phyloP scores from a whole-genome alignment of 2,888 invertebrate species.

The Drosophila antonietae region DNA sequence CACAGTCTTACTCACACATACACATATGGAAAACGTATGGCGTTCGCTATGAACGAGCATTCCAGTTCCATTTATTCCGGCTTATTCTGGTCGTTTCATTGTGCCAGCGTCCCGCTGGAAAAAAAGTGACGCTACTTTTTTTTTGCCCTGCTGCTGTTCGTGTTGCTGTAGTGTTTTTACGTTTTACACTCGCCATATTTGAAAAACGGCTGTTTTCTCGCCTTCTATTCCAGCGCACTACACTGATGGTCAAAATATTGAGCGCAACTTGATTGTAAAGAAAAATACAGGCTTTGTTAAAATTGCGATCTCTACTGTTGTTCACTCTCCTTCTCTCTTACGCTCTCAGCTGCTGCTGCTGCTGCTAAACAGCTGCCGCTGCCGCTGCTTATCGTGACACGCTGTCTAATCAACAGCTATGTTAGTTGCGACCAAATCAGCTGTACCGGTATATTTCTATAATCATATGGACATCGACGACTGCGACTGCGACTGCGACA shows the following conservation, averaged over 20 bases:
- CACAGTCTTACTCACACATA: slow-evolving; percentile 9
- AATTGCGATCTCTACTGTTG: slow-evolving; percentile 43
- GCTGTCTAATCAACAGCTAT: slow-evolving; percentile 53
- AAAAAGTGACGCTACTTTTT: slow-evolving; percentile 74
- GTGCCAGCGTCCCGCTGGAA: slow-evolving; percentile 50
- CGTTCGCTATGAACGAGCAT: slow-evolving; percentile 48
- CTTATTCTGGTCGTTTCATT: slow-evolving; percentile 50
- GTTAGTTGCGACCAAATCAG: slow-evolving; percentile 74
- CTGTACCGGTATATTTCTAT: slow-evolving; percentile 76
- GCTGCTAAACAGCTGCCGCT: slow-evolving; percentile 53
- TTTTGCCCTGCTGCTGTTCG: slow-evolving; percentile 14
- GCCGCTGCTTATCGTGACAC: slow-evolving; percentile 42
- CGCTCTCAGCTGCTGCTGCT: slow-evolving; percentile 14
- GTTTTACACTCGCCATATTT: slow-evolving; percentile 68
- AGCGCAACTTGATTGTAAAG: background rate
- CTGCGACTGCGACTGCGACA: slow-evolving; percentile 4
- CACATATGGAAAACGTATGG: slow-evolving; percentile 53
- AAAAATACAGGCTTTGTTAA: background rate
- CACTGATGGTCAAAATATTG: slow-evolving; percentile 52
- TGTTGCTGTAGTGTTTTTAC: slow-evolving; percentile 38
- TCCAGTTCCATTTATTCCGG: slow-evolving; percentile 67
- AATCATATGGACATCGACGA: slow-evolving; percentile 61
- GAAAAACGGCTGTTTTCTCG: slow-evolving; percentile 71
- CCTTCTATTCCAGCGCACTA: slow-evolving; percentile 33
- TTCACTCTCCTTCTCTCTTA: background rate